Percentiles rank a stretch among this genome's conserved stretches.
These are phyloP conservation scores for Sciurus carolinensis DNA, from an alignment of 2,797 vertebrate genomes.

Conservation along the genomic window DNA sequence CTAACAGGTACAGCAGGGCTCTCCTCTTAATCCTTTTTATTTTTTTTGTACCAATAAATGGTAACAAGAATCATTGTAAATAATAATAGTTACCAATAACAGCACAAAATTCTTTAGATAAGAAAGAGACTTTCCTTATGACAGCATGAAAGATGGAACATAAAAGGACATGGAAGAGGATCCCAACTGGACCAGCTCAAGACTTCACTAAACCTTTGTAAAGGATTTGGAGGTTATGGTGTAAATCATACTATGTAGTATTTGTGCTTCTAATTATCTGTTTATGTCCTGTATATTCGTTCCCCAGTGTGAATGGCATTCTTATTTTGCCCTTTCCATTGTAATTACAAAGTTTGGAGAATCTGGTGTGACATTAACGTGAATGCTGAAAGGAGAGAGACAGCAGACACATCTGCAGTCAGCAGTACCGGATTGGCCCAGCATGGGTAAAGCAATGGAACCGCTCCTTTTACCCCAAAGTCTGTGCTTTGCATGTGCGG, in stretches of 20 bases:
- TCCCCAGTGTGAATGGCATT: neutral
- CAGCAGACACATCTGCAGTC: neutral
- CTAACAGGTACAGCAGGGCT: neutral
- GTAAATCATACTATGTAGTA: neutral
- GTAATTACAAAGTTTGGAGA: neutral
- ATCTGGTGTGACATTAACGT: neutral
- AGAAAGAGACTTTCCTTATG: neutral
- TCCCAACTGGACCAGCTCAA: neutral
- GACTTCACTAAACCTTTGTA: neutral
- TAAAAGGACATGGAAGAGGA: neutral
- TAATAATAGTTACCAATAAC: neutral
- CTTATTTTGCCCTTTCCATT: constrained; percentile 19
- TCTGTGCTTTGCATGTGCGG: neutral
- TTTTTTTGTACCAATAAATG: neutral
- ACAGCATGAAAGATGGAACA: neutral
- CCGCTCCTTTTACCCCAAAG: neutral
- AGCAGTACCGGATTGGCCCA: neutral
- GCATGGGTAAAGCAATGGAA: neutral
- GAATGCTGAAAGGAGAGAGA: neutral
- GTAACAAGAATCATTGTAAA: neutral
- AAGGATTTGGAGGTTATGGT: neutral
- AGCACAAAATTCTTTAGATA: neutral
- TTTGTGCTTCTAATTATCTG: neutral
- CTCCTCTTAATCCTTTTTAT: neutral
- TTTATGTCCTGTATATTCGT: neutral